Evolutionary conservation across 1,140 invertebrate species (phyloP).

Genomic region (Chrysopa pallens): DNA sequence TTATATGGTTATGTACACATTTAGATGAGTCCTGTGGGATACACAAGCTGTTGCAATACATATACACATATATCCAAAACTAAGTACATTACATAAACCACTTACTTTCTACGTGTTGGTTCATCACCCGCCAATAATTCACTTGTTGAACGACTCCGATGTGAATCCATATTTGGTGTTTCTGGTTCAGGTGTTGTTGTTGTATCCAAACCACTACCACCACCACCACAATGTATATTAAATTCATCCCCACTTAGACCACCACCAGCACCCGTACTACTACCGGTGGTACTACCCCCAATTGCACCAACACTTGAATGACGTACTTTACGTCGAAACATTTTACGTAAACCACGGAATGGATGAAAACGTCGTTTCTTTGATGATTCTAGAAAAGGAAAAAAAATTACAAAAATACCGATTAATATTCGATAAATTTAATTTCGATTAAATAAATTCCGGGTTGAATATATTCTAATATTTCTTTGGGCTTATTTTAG

Average conservation of each 20-base stretch:
- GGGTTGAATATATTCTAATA: too few relatives aligned
- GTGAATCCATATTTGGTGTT: slow-evolving; percentile 23
- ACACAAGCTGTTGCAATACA: background rate
- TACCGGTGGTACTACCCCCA: slow-evolving; percentile 22
- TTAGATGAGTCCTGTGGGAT: too few relatives aligned
- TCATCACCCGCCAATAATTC: slow-evolving; percentile 38
- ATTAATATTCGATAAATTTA: too few relatives aligned
- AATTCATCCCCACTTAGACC: slow-evolving; percentile 4
- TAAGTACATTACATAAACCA: slow-evolving; percentile 2
- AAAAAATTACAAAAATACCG: slow-evolving; percentile 3
- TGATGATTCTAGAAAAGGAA: slow-evolving; percentile 28
- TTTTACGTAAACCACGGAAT: slow-evolving; percentile 42
- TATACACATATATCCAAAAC: background rate
- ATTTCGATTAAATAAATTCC: too few relatives aligned
- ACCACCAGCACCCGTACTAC: slow-evolving; percentile 10
- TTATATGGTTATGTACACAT: too few relatives aligned
- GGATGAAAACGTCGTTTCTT: slow-evolving; percentile 44
- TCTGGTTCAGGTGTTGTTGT: slow-evolving; percentile 23
- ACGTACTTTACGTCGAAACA: slow-evolving; percentile 38
- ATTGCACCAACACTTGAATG: slow-evolving; percentile 20
- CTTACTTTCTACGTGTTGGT: slow-evolving; percentile 29
- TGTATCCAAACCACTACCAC: slow-evolving; percentile 8
- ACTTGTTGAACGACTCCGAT: slow-evolving; percentile 45
- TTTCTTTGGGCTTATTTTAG: too few relatives aligned
- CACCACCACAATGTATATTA: slow-evolving; percentile 10